Base-by-base conservation (phyloP, 2,888 invertebrate genomes). In the Ligdia adustata region DNA sequence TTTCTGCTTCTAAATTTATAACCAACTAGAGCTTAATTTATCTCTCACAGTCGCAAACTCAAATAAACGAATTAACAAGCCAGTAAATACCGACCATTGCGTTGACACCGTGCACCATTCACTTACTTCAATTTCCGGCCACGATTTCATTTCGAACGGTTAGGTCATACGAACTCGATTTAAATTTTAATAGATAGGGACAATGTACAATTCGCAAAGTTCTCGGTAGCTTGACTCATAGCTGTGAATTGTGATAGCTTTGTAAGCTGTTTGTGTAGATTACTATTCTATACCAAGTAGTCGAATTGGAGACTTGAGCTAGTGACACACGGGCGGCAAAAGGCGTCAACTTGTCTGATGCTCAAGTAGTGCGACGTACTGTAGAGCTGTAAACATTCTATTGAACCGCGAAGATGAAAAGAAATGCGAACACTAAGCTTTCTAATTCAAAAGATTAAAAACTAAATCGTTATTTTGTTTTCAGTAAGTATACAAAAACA, bases 161-260 rank as follows among this genome's bases (percentile, higher is more conserved):
- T 37, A 37, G 37, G n/a, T 37, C 37, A 37, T 27, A 37, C 16
- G 7, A 1, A 12, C n/a, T 37, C 16, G 27, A 37, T 27, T n/a
- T 37, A 37, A 37, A 37, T 9, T 24, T 18, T 18, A 24, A 15
- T 27, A 37, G 29, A 37, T 29, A 43, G 37, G 49, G 33, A 48
- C 47, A 40, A 42, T 34, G 42, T 33, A 47, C 46, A 56, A 55
- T 56, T 60, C 38, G 42, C 52, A 43, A 6, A 48, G 43, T 58
- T 55, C 57, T 57, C 31, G 46, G 51, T 49, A 55, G 51, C 33
- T 40, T 67, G 72, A 73, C 51, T 70, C 70, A 68, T 48, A 49
- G 57, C 51, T 7, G 6, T 22, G 6, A 22, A 22, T n/a, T n/a
- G n/a, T n/a, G n/a, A n/a, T n/a, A n/a, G 20, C n/a, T 34, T 34